Evolutionary conservation across 2,797 vertebrate species (phyloP).

Genomic region (Dromococcyx pavoninus): DNA sequence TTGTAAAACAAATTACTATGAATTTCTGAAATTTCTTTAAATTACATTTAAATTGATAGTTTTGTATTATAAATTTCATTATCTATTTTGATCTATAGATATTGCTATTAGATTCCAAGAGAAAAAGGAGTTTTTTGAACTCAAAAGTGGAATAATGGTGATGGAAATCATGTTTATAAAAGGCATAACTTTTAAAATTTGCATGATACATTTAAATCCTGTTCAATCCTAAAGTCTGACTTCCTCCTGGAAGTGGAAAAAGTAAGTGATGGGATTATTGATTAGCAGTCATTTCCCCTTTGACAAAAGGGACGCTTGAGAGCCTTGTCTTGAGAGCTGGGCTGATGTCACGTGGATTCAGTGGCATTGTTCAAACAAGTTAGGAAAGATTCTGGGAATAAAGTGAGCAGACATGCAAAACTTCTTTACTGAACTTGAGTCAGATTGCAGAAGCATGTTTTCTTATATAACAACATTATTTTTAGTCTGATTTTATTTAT

Average conservation of each 20-base stretch:
- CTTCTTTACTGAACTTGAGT: neutral
- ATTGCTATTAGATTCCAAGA: neutral
- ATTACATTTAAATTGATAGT: neutral
- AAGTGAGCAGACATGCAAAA: neutral
- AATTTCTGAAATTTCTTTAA: neutral
- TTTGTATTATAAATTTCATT: neutral
- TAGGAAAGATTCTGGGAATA: neutral
- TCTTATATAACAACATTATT: neutral
- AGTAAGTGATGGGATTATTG: neutral
- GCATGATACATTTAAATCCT: neutral
- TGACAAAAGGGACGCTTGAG: neutral
- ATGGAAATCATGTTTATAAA: neutral
- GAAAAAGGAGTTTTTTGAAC: neutral
- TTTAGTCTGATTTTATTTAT: constrained; percentile 34
- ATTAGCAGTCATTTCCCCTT: neutral
- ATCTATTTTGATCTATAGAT: neutral
- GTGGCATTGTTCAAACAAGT: neutral
- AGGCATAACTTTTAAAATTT: neutral
- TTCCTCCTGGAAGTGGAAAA: neutral
- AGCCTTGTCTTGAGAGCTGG: neutral
- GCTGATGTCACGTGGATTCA: neutral
- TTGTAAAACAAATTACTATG: neutral
- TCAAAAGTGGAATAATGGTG: neutral
- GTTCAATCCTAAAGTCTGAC: neutral
- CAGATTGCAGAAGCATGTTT: neutral